Evolutionary conservation across 1,140 invertebrate genomes (phyloP).

Genomic region (Hypsibius dujardini): DNA sequence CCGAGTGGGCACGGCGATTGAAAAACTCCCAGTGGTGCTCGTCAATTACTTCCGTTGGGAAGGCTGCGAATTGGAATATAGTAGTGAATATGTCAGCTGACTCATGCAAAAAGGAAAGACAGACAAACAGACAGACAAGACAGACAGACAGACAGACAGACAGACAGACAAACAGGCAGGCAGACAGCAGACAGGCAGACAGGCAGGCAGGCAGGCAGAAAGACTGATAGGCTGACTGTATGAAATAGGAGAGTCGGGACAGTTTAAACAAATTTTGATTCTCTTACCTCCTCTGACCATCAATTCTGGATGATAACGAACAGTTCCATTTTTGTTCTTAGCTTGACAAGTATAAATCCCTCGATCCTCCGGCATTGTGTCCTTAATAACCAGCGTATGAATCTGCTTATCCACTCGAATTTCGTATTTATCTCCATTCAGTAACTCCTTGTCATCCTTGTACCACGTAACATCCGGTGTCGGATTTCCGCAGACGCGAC

Average conservation of each 20-base stretch:
- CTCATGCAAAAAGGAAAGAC: no score
- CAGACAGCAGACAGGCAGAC: no score
- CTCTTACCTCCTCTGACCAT: slow-evolving; percentile 6
- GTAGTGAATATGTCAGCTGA: no score
- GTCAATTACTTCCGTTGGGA: slow-evolving; percentile 10
- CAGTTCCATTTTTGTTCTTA: slow-evolving; percentile 7
- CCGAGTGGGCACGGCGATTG: neutral
- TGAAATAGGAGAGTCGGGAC: no score
- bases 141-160: no score
- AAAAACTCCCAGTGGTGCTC: slow-evolving; percentile 14
- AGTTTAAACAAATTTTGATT: neutral
- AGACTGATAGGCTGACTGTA: no score
- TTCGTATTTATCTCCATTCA: slow-evolving; percentile 26
- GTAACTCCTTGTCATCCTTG: slow-evolving; percentile 33
- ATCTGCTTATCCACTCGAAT: slow-evolving; percentile 28
- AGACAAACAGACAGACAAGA: no score
- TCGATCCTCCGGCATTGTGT: slow-evolving; percentile 22
- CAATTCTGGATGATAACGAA: slow-evolving; percentile 13
- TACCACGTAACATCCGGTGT: slow-evolving; percentile 73
- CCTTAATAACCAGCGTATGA: slow-evolving; percentile 29
- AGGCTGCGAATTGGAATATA: neutral
- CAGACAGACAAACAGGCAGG: no score
- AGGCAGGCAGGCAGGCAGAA: no score
- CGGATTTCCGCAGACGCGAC: slow-evolving; percentile 67
- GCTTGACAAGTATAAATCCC: slow-evolving; percentile 20